Evolutionary conservation across 2,888 invertebrate genomes (phyloP), one percentile per base, ranked within the genome.

Genomic region (Cylindroiulus punctatus): DNA sequence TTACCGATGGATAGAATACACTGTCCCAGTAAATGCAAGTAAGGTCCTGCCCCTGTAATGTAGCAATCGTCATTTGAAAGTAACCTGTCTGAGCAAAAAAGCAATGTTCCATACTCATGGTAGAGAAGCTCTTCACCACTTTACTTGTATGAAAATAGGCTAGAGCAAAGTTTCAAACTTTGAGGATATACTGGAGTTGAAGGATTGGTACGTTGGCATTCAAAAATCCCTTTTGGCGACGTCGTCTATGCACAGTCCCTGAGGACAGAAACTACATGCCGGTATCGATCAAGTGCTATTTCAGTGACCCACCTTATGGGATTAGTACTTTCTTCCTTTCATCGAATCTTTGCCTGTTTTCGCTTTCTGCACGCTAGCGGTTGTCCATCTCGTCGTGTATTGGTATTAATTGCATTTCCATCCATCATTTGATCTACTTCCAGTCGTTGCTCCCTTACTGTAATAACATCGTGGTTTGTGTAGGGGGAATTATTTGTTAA

Each of bases 331-430:
- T 65, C 7, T 65, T 26, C 65, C 65, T 65, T 65, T 65, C 22
- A 8, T 65, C 65, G 8, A 22, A 65, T 65, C 65, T 10, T 10
- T 8, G n/a, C 22, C 65, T 65, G n/a, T 65, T 65, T 65, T 65
- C 65, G 19, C 57, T 65, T 65, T 22, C 22, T 22, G 26, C 22
- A 26, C 65, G 7, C 36, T n/a, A n/a, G 57, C 57, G 2, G 65
- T 65, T 65, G 65, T 22, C 65, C 65, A 65, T 65, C 65, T 65
- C 65, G 65, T n/a, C n/a, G 22, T n/a, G 0, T n/a, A 22, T 65
- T 65, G 8, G 65, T 65, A 65, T 65, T 65, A 65, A 65, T 65
- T 65, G 65, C 65, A 65, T 65, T 65, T n/a, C 65, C 65, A 65
- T 65, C 65, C 65, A 65, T 65, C 65, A 65, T 65, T 65, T 65